phyloP scores from a whole-genome alignment of 2,113 vertebrate genomes.

The Rousettus leschenaultii region DNA sequence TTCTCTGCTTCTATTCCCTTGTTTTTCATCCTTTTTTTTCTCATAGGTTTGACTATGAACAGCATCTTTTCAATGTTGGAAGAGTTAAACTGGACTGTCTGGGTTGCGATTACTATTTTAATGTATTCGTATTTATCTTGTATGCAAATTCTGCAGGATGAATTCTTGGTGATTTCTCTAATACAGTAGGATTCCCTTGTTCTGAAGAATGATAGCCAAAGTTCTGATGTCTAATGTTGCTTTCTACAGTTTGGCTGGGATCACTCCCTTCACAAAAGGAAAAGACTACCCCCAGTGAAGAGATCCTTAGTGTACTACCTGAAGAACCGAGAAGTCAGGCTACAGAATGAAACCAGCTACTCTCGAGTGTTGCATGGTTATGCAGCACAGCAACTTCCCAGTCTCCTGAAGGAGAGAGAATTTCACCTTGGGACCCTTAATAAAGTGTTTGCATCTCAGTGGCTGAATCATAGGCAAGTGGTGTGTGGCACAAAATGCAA shows the following conservation, averaged over 20 bases:
- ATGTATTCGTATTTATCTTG: background rate
- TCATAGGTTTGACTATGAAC: background rate
- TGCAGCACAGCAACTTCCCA: slow-evolving; percentile 92
- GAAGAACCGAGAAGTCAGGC: slow-evolving; percentile 92
- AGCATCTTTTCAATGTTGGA: background rate
- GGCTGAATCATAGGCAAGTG: slow-evolving; percentile 98
- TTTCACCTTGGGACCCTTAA: slow-evolving; percentile 96
- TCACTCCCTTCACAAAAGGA: slow-evolving; percentile 82
- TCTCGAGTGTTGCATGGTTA: slow-evolving; percentile 89
- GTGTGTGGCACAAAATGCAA: slow-evolving; percentile 99
- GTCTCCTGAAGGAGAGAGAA: slow-evolving; percentile 93
- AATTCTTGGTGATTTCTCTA: background rate
- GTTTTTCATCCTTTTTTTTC: background rate
- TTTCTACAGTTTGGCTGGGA: slow-evolving; percentile 83
- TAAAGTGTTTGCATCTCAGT: slow-evolving; percentile 99
- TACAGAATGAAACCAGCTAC: slow-evolving; percentile 90
- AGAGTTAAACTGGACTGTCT: background rate
- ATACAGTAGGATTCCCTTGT: background rate
- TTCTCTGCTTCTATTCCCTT: background rate
- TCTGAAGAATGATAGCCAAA: background rate
- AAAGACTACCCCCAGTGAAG: slow-evolving; percentile 86
- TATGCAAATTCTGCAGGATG: background rate
- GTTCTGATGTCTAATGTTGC: background rate
- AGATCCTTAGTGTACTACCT: slow-evolving; percentile 94
- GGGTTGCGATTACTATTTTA: background rate